These are phyloP conservation scores for Paratilapia polleni DNA, from an alignment of 2,113 vertebrate genomes.

Conservation along the genomic window DNA sequence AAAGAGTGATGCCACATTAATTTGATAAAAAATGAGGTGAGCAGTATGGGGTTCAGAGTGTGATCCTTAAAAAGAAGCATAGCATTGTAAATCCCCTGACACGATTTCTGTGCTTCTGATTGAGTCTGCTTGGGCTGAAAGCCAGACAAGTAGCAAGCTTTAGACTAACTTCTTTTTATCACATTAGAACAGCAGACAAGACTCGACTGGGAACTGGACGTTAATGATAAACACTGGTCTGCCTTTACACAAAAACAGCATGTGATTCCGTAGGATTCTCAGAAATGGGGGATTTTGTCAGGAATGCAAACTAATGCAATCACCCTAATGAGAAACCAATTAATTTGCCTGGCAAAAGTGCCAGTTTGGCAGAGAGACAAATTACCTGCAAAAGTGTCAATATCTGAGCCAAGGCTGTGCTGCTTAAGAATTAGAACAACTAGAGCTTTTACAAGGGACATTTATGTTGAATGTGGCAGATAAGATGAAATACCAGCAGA, in stretches of 20 bases:
- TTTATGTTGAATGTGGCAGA: constrained; percentile 24
- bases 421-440: constrained; percentile 6
- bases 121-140: constrained; percentile 43
- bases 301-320: constrained; percentile 77
- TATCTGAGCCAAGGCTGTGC: neutral
- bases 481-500: constrained; percentile 35
- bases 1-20: constrained; percentile 17
- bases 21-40: constrained; percentile 41
- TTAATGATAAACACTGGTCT: constrained; percentile 70
- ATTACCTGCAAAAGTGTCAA: constrained; percentile 5
- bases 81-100: constrained; percentile 45
- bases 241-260: constrained; percentile 66
- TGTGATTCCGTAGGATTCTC: constrained; percentile 66
- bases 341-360: constrained; percentile 48
- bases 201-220: constrained; percentile 57
- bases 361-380: neutral
- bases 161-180: constrained; percentile 71
- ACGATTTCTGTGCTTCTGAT: constrained; percentile 57
- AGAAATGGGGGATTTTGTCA: constrained; percentile 54
- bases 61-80: neutral
- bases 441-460: neutral
- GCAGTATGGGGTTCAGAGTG: constrained; percentile 11
- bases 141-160: constrained; percentile 59
- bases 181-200: constrained; percentile 71
- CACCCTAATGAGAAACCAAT: constrained; percentile 72